Conservation (phyloP, 2,797 vertebrate genomes). For the Vespertilio murinus region DNA sequence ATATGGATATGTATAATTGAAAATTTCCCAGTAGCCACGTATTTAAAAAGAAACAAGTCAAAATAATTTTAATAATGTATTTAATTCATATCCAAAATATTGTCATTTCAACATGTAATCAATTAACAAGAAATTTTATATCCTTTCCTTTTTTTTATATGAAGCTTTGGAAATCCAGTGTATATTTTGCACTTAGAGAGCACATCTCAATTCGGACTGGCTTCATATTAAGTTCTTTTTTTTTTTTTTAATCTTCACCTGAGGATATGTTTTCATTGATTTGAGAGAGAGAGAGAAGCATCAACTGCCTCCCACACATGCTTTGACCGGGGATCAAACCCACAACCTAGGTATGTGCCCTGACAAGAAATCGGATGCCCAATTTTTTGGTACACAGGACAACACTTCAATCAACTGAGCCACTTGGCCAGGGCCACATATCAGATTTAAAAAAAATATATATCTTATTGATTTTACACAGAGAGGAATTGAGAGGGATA, state of each 20-base stretch:
- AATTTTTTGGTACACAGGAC: background rate
- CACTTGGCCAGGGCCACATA: background rate
- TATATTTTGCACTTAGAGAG: background rate
- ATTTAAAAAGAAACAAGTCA: conserved; percentile 35
- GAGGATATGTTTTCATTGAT: background rate
- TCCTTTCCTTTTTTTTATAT: background rate
- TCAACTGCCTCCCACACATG: background rate
- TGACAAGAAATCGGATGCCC: background rate
- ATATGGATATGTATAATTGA: background rate
- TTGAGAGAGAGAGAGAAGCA: background rate
- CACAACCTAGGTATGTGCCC: background rate
- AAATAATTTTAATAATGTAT: conserved; percentile 30
- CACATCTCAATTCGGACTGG: background rate
- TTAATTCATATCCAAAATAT: conserved; percentile 24
- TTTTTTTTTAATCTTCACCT: background rate
- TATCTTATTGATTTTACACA: too few relatives aligned
- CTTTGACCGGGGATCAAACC: background rate
- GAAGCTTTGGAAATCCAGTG: background rate
- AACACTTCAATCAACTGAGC: background rate
- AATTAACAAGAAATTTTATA: background rate
- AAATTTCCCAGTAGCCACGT: background rate
- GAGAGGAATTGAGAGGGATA: too few relatives aligned
- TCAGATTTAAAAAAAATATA: too few relatives aligned
- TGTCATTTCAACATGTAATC: conserved; percentile 2
- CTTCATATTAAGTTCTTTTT: background rate